Conservation (phyloP, 2,113 vertebrate genomes). For the Naja naja region DNA sequence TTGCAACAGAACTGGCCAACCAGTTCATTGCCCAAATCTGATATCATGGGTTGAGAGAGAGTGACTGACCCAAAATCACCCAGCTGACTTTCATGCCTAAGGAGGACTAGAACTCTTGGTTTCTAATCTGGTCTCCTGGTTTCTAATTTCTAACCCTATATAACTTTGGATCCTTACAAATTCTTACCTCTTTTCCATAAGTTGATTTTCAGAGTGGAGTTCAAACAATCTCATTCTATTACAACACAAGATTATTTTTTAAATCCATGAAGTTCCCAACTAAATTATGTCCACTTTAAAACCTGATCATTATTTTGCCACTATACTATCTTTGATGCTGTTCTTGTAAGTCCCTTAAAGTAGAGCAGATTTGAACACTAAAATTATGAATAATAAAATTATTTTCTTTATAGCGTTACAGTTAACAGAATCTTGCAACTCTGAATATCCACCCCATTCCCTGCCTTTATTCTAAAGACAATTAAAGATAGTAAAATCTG, state of each 20-base stretch:
- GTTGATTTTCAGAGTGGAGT: neutral
- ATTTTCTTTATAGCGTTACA: neutral
- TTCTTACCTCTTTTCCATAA: neutral
- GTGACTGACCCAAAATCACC: neutral
- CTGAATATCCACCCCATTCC: neutral
- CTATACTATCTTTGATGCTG: neutral
- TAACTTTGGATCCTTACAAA: neutral
- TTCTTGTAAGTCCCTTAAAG: neutral
- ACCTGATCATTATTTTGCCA: neutral
- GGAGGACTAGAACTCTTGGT: neutral
- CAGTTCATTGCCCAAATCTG: neutral
- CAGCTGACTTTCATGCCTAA: neutral
- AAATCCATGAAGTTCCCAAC: neutral
- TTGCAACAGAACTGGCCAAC: neutral
- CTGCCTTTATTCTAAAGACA: neutral
- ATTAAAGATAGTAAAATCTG: neutral
- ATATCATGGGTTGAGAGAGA: neutral
- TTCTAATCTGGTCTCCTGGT: neutral
- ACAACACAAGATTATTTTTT: neutral
- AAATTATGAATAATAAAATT: neutral
- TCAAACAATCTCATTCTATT: neutral
- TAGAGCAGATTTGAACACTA: neutral
- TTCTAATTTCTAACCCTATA: neutral
- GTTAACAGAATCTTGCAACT: neutral
- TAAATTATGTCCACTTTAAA: neutral